These are phyloP conservation scores for Platyscelio sp. DNA, from an alignment of 2,888 invertebrate genomes.

Conservation along the genomic window DNA sequence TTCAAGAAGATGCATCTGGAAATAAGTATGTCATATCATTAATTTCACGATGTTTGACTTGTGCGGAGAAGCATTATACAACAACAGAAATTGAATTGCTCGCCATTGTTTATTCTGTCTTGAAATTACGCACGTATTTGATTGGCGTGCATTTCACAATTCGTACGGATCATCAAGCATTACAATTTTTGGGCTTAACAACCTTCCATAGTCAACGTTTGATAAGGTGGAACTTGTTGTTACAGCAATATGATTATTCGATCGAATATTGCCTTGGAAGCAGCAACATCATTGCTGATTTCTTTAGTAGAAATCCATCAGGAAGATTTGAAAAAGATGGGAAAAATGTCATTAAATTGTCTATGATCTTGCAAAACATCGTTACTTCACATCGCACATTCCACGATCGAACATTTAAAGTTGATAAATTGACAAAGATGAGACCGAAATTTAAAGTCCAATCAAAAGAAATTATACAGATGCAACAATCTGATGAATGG, in stretches of 20 bases:
- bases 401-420: no score
- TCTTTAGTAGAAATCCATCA: conserved; percentile 17
- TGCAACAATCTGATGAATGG: no score
- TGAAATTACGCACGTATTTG: conserved; percentile 9
- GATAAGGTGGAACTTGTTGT: conserved; percentile 2
- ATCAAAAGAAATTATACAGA: no score
- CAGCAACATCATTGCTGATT: conserved; percentile 1
- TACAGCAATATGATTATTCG: neutral
- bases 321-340: neutral
- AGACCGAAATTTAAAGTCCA: no score
- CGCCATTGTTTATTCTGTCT: conserved; percentile 1
- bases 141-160: neutral
- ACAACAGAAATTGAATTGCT: conserved; percentile 34
- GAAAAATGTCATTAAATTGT: neutral
- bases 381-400: neutral
- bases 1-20: conserved; percentile 30
- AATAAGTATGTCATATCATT: neutral
- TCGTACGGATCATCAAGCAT: neutral
- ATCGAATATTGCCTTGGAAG: neutral
- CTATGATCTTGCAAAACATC: neutral
- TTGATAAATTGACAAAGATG: no score
- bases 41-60: conserved; percentile 23
- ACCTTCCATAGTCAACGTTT: conserved; percentile 10
- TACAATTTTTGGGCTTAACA: conserved; percentile 1
- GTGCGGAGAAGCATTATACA: conserved; percentile 10